Percentiles rank a stretch among this genome's conserved stretches.
Evolutionary conservation across 2,113 vertebrate genomes (phyloP).

Genomic region (Percina caprodes): DNA sequence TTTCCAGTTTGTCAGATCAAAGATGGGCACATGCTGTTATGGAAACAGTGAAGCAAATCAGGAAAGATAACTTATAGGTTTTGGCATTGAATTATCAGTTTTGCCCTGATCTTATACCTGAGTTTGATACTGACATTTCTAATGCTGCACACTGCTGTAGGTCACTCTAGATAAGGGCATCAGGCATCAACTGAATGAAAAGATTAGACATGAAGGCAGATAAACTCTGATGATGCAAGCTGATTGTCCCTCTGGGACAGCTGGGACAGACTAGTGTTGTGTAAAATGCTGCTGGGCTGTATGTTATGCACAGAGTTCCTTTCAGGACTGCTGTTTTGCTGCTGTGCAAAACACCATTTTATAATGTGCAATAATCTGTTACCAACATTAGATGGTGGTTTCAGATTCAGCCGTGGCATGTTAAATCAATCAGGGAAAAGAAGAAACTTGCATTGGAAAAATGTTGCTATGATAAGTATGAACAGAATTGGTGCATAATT

Average conservation of each 20-base stretch:
- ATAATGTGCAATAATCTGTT: not conserved
- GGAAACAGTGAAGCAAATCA: not conserved
- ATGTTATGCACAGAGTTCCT: not conserved
- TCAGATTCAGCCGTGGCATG: too few relatives aligned
- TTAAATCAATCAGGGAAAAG: conserved; percentile 10
- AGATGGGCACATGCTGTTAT: conserved; percentile 6
- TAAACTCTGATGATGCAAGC: conserved; percentile 45
- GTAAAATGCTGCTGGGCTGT: not conserved
- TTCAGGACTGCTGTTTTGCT: not conserved
- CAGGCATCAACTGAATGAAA: conserved; percentile 26
- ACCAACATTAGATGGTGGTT: not conserved
- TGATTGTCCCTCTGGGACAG: conserved; percentile 24
- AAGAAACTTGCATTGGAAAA: not conserved
- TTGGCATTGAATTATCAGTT: not conserved
- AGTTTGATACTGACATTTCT: not conserved
- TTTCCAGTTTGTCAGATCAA: not conserved
- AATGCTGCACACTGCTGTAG: conserved; percentile 11
- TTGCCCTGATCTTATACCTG: not conserved
- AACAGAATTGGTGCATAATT: not conserved
- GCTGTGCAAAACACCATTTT: conserved; percentile 3
- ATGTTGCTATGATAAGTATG: not conserved
- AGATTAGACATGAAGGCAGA: conserved; percentile 31
- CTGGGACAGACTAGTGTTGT: not conserved
- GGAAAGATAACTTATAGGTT: too few relatives aligned
- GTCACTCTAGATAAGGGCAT: conserved; percentile 20